Evolutionary conservation across 1,140 invertebrate species (phyloP).

Genomic region (Hyles euphorbiae): DNA sequence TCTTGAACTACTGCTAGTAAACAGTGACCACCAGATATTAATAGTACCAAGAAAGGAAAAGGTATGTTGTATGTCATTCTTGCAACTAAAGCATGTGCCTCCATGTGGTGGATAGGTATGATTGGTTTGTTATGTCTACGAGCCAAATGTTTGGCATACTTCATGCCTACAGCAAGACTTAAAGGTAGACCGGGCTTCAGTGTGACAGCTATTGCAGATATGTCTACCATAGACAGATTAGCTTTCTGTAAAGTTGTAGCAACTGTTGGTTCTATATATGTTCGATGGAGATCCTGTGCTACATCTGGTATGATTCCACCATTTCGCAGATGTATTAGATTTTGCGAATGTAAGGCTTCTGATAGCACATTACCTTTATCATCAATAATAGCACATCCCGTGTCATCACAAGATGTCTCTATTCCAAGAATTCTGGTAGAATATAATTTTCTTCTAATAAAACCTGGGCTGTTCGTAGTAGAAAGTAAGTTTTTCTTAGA

Average conservation of each 20-base stretch:
- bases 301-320: constrained; percentile 95
- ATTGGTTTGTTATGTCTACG: constrained; percentile 86
- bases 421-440: constrained; percentile 83
- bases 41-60: constrained; percentile 93
- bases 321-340: constrained; percentile 85
- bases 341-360: constrained; percentile 87
- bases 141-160: constrained; percentile 90
- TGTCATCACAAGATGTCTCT: constrained; percentile 99
- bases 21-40: constrained; percentile 96
- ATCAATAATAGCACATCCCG: constrained; percentile 92
- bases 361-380: constrained; percentile 83
- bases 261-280: constrained; percentile 87
- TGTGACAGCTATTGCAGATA: constrained; percentile 93
- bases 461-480: constrained; percentile 12
- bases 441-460: constrained; percentile 4
- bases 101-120: constrained; percentile 98
- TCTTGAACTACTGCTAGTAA: constrained; percentile 86
- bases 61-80: constrained; percentile 82
- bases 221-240: constrained; percentile 79
- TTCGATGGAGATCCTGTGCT: constrained; percentile 87
- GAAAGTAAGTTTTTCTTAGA: too few species aligned
- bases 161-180: constrained; percentile 88
- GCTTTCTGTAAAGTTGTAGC: constrained; percentile 81
- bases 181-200: constrained; percentile 90
- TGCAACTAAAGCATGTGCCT: constrained; percentile 95